Conservation (phyloP, 2,888 invertebrate genomes). For the Halocaridina rubra region DNA sequence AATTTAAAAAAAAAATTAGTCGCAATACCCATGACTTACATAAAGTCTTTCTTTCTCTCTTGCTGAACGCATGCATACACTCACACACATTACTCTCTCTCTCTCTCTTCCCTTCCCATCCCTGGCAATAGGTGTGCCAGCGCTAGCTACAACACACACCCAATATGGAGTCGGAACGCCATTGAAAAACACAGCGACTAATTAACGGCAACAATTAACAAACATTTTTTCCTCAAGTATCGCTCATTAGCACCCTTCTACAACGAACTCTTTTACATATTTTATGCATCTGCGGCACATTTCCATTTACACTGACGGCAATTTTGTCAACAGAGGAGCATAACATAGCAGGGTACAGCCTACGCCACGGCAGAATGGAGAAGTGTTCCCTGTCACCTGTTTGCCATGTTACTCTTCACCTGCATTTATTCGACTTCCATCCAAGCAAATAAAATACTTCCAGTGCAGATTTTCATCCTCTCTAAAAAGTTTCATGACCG, state of each 20-base stretch:
- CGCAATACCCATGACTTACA: too few relatives aligned
- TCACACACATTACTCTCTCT: background rate
- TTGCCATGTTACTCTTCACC: too few relatives aligned
- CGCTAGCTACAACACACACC: background rate
- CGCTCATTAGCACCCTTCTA: conserved; percentile 58
- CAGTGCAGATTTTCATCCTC: too few relatives aligned
- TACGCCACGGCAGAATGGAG: background rate
- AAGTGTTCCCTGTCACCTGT: too few relatives aligned
- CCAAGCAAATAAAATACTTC: too few relatives aligned
- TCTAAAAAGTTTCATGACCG: too few relatives aligned
- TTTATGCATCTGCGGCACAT: conserved; percentile 60
- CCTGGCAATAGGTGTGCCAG: too few relatives aligned
- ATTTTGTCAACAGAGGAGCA: conserved; percentile 54
- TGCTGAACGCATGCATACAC: background rate
- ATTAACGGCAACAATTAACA: conserved; percentile 58
- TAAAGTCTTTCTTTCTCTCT: background rate
- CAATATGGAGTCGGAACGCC: background rate
- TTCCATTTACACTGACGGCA: conserved; percentile 61
- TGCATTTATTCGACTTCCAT: too few relatives aligned
- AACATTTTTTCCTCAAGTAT: conserved; percentile 53
- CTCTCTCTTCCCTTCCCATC: background rate
- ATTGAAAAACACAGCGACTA: conserved; percentile 1
- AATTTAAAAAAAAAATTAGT: too few relatives aligned
- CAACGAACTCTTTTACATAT: conserved; percentile 51
- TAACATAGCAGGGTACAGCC: conserved; percentile 15